Percentiles rank a stretch among this genome's conserved stretches.
phyloP scores from a whole-genome alignment of 1,140 invertebrate genomes.

The Bicyclus anynana region DNA sequence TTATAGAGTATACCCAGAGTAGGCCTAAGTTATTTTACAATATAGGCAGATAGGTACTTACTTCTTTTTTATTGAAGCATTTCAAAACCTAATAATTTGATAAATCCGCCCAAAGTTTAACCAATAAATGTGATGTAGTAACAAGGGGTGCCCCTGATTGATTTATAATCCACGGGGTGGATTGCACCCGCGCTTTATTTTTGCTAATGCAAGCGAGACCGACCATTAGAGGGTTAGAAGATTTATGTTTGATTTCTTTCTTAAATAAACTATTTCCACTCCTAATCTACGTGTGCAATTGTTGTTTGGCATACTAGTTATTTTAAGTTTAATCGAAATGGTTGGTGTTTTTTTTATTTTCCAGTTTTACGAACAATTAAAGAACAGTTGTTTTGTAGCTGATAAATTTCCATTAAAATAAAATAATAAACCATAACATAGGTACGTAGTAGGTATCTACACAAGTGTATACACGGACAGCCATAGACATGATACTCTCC shows the following conservation, averaged over 20 bases:
- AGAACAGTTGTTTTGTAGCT: no score
- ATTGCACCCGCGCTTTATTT: constrained; percentile 49
- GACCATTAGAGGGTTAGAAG: constrained; percentile 53
- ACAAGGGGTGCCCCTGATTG: constrained; percentile 46
- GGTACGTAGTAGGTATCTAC: no score
- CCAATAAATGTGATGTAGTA: constrained; percentile 36
- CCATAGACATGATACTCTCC: no score
- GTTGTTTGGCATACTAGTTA: neutral
- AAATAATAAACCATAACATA: no score
- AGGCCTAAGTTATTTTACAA: neutral
- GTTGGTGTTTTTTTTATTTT: no score
- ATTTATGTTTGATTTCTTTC: constrained; percentile 32
- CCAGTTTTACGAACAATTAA: no score
- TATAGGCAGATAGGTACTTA: neutral
- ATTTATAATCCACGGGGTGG: constrained; percentile 52
- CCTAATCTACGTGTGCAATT: neutral
- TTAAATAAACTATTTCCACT: neutral
- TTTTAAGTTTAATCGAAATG: no score
- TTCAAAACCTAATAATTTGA: constrained; percentile 6
- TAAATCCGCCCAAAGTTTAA: constrained; percentile 31
- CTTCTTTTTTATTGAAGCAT: neutral
- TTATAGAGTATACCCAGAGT: neutral
- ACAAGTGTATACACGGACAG: no score
- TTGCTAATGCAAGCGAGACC: constrained; percentile 57
- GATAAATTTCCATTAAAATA: no score